Percentiles rank a stretch among this genome's conserved stretches.
Conservation (phyloP, 2,797 vertebrate genomes). For the Anguilla obscura region DNA sequence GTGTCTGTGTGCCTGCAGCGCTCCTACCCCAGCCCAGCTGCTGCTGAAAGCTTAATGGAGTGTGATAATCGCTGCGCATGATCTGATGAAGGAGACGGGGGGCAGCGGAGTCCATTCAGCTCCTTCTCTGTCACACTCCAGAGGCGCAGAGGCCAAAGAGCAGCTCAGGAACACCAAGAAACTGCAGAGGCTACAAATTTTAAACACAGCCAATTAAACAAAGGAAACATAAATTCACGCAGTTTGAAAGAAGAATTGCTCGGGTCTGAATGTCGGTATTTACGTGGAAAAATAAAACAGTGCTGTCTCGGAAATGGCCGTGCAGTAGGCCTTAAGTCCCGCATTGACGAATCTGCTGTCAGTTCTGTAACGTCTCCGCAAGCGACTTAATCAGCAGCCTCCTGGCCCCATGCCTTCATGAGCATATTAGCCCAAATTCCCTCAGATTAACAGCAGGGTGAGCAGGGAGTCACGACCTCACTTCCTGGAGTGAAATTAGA, state of each 20-base stretch:
- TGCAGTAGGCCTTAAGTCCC: neutral
- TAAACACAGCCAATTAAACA: neutral
- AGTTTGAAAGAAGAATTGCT: no score
- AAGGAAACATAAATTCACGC: neutral
- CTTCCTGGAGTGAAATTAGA: neutral
- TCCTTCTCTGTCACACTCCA: no score
- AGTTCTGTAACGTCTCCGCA: neutral
- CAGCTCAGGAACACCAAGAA: no score
- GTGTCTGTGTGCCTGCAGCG: neutral
- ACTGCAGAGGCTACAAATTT: neutral
- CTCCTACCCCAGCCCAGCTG: neutral
- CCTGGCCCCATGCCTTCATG: neutral
- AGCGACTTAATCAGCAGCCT: neutral
- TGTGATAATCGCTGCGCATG: neutral
- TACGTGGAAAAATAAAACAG: no score
- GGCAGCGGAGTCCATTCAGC: neutral
- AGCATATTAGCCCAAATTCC: conserved; percentile 1
- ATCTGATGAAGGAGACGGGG: neutral
- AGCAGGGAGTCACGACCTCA: neutral
- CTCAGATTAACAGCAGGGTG: neutral
- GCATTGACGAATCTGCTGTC: neutral
- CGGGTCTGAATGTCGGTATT: no score
- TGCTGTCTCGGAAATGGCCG: neutral
- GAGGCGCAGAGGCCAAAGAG: no score
- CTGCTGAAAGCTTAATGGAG: neutral